Evolutionary conservation across 2,888 invertebrate genomes (phyloP).

Genomic region (Teinopalpus imperialis): DNA sequence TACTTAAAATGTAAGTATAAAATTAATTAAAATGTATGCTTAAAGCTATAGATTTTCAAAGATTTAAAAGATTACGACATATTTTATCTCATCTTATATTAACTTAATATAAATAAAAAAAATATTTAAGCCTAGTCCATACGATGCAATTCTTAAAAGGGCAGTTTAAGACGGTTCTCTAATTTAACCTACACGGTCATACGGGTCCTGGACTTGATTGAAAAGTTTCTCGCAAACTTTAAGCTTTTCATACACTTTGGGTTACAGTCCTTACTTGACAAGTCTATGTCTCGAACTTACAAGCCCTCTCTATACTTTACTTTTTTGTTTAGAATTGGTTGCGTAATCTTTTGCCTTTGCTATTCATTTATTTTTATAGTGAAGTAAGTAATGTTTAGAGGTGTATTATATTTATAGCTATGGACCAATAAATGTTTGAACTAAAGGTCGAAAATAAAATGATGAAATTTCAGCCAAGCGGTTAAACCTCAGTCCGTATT

Average conservation of each 20-base stretch:
- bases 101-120: no score
- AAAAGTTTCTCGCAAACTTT: conserved; percentile 58
- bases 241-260: conserved; percentile 45
- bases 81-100: no score
- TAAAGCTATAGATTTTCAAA: no score
- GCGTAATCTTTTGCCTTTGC: conserved; percentile 14
- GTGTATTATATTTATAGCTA: no score
- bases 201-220: conserved; percentile 61
- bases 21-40: no score
- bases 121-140: conserved; percentile 9
- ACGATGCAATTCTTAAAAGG: conserved; percentile 26
- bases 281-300: conserved; percentile 30
- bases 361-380: background rate
- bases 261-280: conserved; percentile 35
- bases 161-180: conserved; percentile 39
- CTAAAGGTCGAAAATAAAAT: no score
- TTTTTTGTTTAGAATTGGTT: conserved; percentile 22
- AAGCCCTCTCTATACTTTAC: conserved; percentile 31
- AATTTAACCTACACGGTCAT: conserved; percentile 40
- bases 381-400: no score
- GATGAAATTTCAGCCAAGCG: no score
- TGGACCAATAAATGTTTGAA: no score
- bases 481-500: no score
- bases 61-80: no score
- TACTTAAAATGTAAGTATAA: no score